phyloP scores from a whole-genome alignment of 2,113 vertebrate genomes.

The Carollia perspicillata region DNA sequence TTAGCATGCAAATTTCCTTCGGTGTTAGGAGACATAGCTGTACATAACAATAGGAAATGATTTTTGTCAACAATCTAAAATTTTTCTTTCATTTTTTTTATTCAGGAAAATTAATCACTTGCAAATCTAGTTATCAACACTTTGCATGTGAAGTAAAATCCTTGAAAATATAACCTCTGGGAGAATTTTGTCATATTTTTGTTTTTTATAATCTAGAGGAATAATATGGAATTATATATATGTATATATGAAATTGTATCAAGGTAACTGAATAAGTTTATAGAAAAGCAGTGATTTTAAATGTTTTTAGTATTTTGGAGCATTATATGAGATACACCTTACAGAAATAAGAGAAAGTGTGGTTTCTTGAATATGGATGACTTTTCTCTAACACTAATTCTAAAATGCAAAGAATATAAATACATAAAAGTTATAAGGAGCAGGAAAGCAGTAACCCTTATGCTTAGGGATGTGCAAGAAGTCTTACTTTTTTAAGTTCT shows the following conservation, averaged over 20 bases:
- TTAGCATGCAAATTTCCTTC: background rate
- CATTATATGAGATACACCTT: background rate
- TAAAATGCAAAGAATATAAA: background rate
- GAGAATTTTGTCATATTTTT: conserved; percentile 32
- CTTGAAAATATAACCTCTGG: conserved; percentile 47
- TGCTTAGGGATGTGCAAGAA: background rate
- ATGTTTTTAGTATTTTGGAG: background rate
- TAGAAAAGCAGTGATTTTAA: background rate
- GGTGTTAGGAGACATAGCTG: background rate
- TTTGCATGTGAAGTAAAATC: background rate
- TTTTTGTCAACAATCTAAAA: conserved; percentile 29
- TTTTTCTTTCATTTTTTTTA: conserved; percentile 35
- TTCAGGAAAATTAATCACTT: conserved; percentile 50
- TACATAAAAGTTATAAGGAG: background rate
- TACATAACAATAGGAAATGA: conserved; percentile 27
- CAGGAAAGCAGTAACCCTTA: background rate
- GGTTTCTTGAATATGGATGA: background rate
- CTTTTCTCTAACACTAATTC: background rate
- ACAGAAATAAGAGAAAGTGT: background rate
- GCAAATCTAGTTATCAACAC: conserved; percentile 48
- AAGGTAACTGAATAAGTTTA: conserved; percentile 5
- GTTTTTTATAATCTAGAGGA: background rate
- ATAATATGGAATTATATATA: background rate
- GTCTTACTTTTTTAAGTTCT: background rate
- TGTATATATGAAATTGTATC: background rate